These are phyloP conservation scores for Nycteola revayana DNA, from an alignment of 2,888 invertebrate genomes.

Conservation along the genomic window DNA sequence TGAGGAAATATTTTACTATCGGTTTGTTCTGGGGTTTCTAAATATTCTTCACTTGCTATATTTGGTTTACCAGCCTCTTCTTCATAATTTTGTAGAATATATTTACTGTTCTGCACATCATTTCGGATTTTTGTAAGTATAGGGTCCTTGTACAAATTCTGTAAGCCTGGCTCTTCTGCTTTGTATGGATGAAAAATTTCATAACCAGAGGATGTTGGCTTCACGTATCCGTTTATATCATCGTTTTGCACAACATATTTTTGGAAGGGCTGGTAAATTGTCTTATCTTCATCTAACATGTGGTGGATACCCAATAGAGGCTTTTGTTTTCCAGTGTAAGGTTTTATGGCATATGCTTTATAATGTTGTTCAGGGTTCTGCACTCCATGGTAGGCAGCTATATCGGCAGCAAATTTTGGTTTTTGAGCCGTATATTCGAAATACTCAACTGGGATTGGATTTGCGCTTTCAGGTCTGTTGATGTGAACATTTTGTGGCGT, in stretches of 20 bases:
- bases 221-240: conserved; percentile 30
- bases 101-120: conserved; percentile 54
- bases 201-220: conserved; percentile 54
- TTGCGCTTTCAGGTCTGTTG: conserved; percentile 8
- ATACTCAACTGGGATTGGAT: conserved; percentile 54
- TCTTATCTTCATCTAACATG: conserved; percentile 45
- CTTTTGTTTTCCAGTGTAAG: conserved; percentile 48
- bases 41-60: conserved; percentile 59
- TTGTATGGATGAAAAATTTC: conserved; percentile 72
- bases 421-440: conserved; percentile 68
- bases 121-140: conserved; percentile 56
- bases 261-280: conserved; percentile 51
- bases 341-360: conserved; percentile 56
- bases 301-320: conserved; percentile 60
- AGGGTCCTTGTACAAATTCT: conserved; percentile 64
- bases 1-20: conserved; percentile 60
- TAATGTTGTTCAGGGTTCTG: conserved; percentile 59
- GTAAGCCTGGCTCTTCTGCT: conserved; percentile 60
- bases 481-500: conserved; percentile 27
- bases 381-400: conserved; percentile 66
- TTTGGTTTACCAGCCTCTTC: conserved; percentile 56
- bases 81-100: conserved; percentile 59
- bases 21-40: conserved; percentile 59
- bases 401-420: conserved; percentile 64
- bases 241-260: conserved; percentile 46